Base-by-base conservation (phyloP, 2,797 vertebrate genomes). In the Galagoides demidoff region DNA sequence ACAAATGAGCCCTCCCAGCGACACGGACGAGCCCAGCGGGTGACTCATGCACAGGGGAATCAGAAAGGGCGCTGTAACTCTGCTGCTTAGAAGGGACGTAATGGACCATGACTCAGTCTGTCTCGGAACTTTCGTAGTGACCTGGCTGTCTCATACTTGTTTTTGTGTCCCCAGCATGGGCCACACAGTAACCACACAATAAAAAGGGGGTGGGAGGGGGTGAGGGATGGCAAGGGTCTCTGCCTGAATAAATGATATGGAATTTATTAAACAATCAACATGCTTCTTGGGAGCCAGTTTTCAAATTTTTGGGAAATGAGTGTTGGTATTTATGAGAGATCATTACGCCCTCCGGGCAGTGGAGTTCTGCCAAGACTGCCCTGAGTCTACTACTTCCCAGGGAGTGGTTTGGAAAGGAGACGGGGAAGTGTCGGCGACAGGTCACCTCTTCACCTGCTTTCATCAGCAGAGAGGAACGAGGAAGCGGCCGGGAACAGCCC, bases 351-450 rank as follows among this genome's bases (percentile, higher is more conserved):
- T 57, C 10, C 34, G 23, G 16, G 64, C 20, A 31, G 11, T 7
- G 16, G 52, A 19, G 57, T 25, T 49, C 57, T 73, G 14, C 81
- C 85, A 78, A 23, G 23, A 29, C 29, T 27, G 45, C 1, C 1
- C 22, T 0, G 8, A 29, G 16, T 43, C 57, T 55, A 5, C 5
- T 19, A 19, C 3, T 1, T 25, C 45, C 52, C n/a, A 76, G 23
- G 2, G 12, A 73, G 25, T 19, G 9, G 37, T 8, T 17, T 7
- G 16, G 45, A 23, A 52, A 39, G 45, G 2, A 31, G n/a, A 14
- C 57, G n/a, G 5, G n/a, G 34, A 2, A 2, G 0, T 3, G 2
- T 19, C 73, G 39, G 31, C 20, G 20, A 0, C 8, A 23, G 37
- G 2, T 90, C n/a, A 13, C 20, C 34, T 84, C 81, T 31, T 74